A percentile compares a stretch with the other conserved stretches of the same genome.
phyloP scores from a whole-genome alignment of 2,113 vertebrate genomes.

The Perca schrenkii region DNA sequence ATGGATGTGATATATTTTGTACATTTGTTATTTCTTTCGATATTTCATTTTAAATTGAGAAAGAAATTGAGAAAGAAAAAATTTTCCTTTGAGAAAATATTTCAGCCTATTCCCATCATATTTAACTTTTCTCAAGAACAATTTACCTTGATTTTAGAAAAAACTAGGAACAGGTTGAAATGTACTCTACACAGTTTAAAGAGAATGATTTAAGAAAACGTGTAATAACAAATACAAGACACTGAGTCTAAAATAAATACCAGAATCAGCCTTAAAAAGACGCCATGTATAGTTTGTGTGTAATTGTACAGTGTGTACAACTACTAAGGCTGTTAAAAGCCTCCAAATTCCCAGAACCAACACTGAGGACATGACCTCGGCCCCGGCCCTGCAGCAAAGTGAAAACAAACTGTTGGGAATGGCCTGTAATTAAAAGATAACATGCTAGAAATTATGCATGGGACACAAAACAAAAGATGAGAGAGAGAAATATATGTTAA shows the following conservation, averaged over 20 bases:
- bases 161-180: not conserved
- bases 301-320: not conserved
- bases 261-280: not conserved
- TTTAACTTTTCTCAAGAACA: no score
- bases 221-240: no score
- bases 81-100: no score
- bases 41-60: no score
- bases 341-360: slow-evolving; percentile 1
- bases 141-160: no score
- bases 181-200: not conserved
- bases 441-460: slow-evolving; percentile 23
- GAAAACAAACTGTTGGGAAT: slow-evolving; percentile 5
- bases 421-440: slow-evolving; percentile 41
- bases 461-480: slow-evolving; percentile 30
- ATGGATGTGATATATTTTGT: not conserved
- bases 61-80: no score
- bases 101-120: no score
- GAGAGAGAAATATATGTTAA: slow-evolving; percentile 7
- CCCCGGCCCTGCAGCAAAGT: slow-evolving; percentile 6
- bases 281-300: not conserved
- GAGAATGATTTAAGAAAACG: not conserved
- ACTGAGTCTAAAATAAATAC: not conserved
- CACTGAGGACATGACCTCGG: not conserved
- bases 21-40: no score
- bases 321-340: not conserved